These are phyloP conservation scores for Bubo bubo DNA, from an alignment of 2,113 vertebrate genomes.

Conservation along the genomic window DNA sequence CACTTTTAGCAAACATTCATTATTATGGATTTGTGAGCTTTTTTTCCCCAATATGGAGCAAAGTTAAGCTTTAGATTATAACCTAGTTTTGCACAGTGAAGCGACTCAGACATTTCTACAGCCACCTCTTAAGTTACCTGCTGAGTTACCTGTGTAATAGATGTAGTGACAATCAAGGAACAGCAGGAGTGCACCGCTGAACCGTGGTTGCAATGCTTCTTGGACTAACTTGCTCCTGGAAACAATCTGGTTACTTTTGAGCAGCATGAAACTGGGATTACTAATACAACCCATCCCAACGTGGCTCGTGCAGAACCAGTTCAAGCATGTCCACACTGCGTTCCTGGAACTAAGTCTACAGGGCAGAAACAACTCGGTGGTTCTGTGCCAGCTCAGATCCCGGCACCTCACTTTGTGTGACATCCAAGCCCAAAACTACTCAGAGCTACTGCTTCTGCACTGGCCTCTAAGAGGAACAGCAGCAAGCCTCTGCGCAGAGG, in stretches of 20 bases:
- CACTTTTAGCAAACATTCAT: background rate
- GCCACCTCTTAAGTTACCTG: background rate
- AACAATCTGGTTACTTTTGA: background rate
- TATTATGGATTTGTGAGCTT: background rate
- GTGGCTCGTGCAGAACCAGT: background rate
- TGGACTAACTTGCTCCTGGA: background rate
- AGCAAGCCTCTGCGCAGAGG: background rate
- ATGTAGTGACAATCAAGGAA: background rate
- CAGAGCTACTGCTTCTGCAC: background rate
- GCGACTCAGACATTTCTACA: background rate
- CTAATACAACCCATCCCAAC: background rate
- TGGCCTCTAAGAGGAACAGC: background rate
- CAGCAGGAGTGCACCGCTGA: background rate
- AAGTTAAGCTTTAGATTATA: background rate
- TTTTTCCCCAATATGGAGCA: background rate
- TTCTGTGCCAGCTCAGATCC: background rate
- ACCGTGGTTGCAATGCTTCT: background rate
- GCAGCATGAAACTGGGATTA: background rate
- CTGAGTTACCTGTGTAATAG: background rate
- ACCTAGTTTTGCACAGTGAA: background rate
- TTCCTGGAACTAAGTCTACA: background rate
- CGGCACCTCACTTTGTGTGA: accelerated
- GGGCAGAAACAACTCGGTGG: background rate
- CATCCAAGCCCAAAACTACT: background rate
- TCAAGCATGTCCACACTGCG: accelerated